Evolutionary conservation across 2,888 invertebrate genomes (phyloP).

Genomic region (Drosophila prolongata): DNA sequence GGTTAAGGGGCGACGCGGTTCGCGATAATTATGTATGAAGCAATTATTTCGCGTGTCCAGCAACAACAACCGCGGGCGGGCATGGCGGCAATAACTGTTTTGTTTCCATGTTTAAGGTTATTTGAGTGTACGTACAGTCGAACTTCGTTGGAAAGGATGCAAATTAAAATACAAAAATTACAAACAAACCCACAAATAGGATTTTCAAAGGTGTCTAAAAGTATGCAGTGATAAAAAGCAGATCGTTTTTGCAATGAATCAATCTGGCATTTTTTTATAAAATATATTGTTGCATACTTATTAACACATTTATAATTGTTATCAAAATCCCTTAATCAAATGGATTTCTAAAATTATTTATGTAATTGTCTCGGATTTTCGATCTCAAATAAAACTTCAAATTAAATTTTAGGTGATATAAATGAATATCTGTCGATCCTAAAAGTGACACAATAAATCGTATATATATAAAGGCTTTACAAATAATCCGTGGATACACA

Average conservation of each 20-base stretch:
- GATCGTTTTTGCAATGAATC: neutral
- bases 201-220: neutral
- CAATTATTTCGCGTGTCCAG: conserved; percentile 75
- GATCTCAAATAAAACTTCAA: too few relatives aligned
- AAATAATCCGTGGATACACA: too few relatives aligned
- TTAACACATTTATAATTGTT: too few relatives aligned
- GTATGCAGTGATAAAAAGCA: neutral
- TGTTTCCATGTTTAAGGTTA: conserved; percentile 48
- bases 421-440: too few relatives aligned
- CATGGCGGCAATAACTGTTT: conserved; percentile 50
- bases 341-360: too few relatives aligned
- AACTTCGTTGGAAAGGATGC: neutral
- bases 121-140: conserved; percentile 22
- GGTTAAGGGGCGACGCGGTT: conserved; percentile 24
- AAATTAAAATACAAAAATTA: neutral
- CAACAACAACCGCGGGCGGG: conserved; percentile 53
- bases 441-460: too few relatives aligned
- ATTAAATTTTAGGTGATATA: too few relatives aligned
- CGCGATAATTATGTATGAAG: conserved; percentile 76
- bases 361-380: too few relatives aligned
- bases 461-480: too few relatives aligned
- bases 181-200: neutral
- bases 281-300: neutral
- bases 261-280: neutral
- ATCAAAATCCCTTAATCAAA: too few relatives aligned